phyloP scores from a whole-genome alignment of 1,140 invertebrate species.

The Wiebesia pumilae region DNA sequence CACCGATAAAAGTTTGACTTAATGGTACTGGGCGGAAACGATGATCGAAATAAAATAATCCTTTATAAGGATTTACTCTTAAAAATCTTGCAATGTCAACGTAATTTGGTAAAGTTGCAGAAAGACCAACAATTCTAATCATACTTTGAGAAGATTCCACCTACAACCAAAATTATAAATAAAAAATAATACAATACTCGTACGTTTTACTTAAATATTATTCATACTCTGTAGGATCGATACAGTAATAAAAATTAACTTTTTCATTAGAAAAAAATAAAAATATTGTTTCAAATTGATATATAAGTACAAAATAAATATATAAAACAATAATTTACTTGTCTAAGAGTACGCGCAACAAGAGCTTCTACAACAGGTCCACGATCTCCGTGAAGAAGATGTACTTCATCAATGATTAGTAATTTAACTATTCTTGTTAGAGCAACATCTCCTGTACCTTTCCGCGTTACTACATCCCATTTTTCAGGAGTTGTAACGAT shows the following conservation, averaged over 20 bases:
- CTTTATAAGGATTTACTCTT: conserved; percentile 92
- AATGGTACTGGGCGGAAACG: conserved; percentile 97
- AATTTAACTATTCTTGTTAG: conserved; percentile 93
- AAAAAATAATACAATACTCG: neutral
- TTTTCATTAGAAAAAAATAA: too few species aligned
- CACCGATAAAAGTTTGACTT: conserved; percentile 93
- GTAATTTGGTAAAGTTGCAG: conserved; percentile 98
- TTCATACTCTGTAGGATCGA: neutral
- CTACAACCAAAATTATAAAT: conserved; percentile 64
- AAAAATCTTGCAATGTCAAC: conserved; percentile 96
- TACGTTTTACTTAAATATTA: conserved; percentile 19
- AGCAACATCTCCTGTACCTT: conserved; percentile 93
- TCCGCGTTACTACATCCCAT: conserved; percentile 99
- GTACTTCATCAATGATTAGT: conserved; percentile 99
- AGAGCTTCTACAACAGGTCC: conserved; percentile 98
- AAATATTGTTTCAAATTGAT: neutral
- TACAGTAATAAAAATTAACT: too few species aligned
- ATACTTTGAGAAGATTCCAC: conserved; percentile 96
- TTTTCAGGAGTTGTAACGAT: conserved; percentile 99
- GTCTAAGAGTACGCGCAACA: conserved; percentile 94
- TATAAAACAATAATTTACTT: conserved; percentile 71
- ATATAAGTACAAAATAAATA: neutral
- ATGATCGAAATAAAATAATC: conserved; percentile 98
- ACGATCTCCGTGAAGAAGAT: conserved; percentile 96
- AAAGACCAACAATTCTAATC: conserved; percentile 98